phyloP scores from a whole-genome alignment of 2,113 vertebrate species.

The Leucopternis melanops region DNA sequence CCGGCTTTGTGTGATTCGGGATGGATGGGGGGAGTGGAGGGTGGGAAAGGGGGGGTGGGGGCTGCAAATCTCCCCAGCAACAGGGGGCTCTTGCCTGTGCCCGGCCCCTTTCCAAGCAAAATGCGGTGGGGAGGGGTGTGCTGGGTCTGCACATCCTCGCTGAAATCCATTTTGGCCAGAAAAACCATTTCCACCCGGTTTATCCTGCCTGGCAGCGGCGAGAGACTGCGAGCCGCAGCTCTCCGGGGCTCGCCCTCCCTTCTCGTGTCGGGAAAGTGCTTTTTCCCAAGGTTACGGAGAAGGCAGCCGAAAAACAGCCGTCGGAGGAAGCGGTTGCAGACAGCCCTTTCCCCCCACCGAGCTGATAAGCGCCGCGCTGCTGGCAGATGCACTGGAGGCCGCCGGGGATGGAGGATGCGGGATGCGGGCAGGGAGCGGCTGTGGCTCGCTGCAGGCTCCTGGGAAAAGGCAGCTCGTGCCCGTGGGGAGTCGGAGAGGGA shows the following conservation, averaged over 20 bases:
- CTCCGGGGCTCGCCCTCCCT: not conserved
- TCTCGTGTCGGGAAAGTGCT: not conserved
- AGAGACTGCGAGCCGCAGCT: not conserved
- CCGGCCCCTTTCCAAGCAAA: constrained; percentile 27
- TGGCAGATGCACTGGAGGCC: not conserved
- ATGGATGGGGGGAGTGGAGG: not conserved
- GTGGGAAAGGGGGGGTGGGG: not conserved
- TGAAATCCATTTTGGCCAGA: not conserved
- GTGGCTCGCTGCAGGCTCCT: not conserved
- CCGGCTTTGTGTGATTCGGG: constrained; percentile 15
- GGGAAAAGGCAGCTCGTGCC: not conserved
- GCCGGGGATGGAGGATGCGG: not conserved
- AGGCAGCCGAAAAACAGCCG: not conserved
- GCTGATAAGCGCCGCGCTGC: not conserved
- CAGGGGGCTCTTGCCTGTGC: constrained; percentile 13
- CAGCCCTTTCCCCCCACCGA: not conserved
- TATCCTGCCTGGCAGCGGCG: not conserved
- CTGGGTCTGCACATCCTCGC: not conserved
- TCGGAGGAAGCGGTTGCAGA: not conserved
- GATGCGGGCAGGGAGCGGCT: not conserved
- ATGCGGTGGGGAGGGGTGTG: not conserved
- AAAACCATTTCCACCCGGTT: not conserved
- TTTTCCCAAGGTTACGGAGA: not conserved
- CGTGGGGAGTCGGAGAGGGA: not conserved
- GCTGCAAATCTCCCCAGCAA: constrained; percentile 44